A percentile compares a stretch with the other conserved stretches of the same genome.
phyloP scores from a whole-genome alignment of 2,888 invertebrate genomes.

The Phalangium opilio region DNA sequence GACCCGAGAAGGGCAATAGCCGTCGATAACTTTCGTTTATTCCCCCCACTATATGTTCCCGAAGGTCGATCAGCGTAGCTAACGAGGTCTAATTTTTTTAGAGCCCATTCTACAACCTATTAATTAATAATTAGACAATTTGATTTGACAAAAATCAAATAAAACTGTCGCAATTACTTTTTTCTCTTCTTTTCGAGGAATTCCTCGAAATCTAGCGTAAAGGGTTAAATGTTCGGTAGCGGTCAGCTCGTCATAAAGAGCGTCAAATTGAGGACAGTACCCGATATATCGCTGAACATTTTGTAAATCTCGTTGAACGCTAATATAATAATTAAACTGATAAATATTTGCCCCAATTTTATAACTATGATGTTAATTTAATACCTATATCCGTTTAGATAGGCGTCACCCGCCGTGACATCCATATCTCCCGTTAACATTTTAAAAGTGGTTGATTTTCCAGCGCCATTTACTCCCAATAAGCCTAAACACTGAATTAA shows the following conservation, averaged over 20 bases:
- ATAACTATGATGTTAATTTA: too few species aligned
- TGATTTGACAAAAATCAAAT: too few species aligned
- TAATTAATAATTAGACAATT: too few species aligned
- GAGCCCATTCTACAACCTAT: constrained; percentile 16
- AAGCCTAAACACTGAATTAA: constrained; percentile 1
- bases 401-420: constrained; percentile 2
- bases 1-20: constrained; percentile 33
- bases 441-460: constrained; percentile 1
- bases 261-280: constrained; percentile 21
- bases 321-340: not conserved
- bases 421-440: constrained; percentile 6
- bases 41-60: constrained; percentile 28
- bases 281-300: constrained; percentile 18
- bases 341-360: too few species aligned
- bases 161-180: too few species aligned
- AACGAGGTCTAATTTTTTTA: constrained; percentile 19
- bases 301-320: constrained; percentile 13
- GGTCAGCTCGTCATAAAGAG: constrained; percentile 18
- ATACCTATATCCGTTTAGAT: not conserved
- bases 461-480: constrained; percentile 3
- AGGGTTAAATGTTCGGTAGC: constrained; percentile 18
- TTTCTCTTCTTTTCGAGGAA: constrained; percentile 15
- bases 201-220: constrained; percentile 18
- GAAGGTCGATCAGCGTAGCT: constrained; percentile 16
- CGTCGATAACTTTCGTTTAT: constrained; percentile 32